Percentiles rank a stretch among this genome's conserved stretches.
Conservation (phyloP, 1,140 invertebrate genomes). For the Manduca sexta region DNA sequence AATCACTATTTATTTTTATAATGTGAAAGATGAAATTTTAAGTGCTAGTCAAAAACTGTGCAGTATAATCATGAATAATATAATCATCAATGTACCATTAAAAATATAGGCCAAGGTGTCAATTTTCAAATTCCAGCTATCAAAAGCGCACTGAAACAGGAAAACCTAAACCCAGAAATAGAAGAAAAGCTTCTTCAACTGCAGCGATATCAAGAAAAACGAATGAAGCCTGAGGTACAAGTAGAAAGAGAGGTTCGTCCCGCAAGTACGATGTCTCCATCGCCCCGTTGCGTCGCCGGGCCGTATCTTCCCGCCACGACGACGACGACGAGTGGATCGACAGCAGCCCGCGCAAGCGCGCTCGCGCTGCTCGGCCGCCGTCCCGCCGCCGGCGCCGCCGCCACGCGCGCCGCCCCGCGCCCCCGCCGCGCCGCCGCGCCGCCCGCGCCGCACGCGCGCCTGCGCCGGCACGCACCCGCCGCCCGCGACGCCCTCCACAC, state of each 20-base stretch:
- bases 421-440: slow-evolving; percentile 9
- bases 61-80: no score
- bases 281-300: slow-evolving; percentile 37
- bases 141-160: slow-evolving; percentile 87
- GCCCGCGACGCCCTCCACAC: slow-evolving; percentile 7
- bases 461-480: slow-evolving; percentile 4
- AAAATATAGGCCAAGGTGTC: slow-evolving; percentile 1
- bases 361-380: slow-evolving; percentile 21
- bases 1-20: no score
- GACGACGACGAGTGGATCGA: slow-evolving; percentile 72
- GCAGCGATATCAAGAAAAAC: slow-evolving; percentile 90
- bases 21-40: no score
- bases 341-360: slow-evolving; percentile 34
- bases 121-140: slow-evolving; percentile 77
- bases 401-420: slow-evolving; percentile 10
- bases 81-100: neutral
- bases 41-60: no score
- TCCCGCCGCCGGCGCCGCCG: slow-evolving; percentile 25
- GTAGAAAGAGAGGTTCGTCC: slow-evolving; percentile 36
- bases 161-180: slow-evolving; percentile 93
- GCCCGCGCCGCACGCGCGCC: slow-evolving; percentile 3
- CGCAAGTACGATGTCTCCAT: slow-evolving; percentile 26
- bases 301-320: slow-evolving; percentile 58
- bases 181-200: slow-evolving; percentile 93
- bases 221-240: slow-evolving; percentile 77